Conservation (phyloP, 2,888 invertebrate species). For the Phasia obesa region DNA sequence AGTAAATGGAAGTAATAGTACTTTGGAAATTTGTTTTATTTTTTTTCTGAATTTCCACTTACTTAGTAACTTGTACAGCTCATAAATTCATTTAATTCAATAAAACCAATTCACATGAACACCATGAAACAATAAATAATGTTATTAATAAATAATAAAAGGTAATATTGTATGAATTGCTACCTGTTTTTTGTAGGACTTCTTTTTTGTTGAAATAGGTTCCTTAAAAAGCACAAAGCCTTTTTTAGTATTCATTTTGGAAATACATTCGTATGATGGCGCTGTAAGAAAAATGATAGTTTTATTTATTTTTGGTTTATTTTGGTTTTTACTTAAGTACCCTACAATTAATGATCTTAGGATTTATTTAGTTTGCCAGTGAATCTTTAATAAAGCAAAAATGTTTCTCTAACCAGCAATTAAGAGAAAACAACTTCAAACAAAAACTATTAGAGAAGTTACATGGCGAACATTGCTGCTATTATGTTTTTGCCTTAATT, state of each 20-base stretch:
- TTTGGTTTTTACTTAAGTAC: neutral
- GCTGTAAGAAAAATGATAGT: slow-evolving; percentile 55
- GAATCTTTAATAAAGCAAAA: too few species aligned
- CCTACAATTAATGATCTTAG: slow-evolving; percentile 19
- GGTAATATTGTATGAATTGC: slow-evolving; percentile 76
- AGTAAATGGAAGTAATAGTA: slow-evolving; percentile 58
- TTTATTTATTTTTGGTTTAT: slow-evolving; percentile 18
- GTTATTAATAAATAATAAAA: slow-evolving; percentile 82
- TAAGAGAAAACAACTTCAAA: too few species aligned
- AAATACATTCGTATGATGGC: slow-evolving; percentile 62
- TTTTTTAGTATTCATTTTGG: slow-evolving; percentile 42
- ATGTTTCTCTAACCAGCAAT: too few species aligned
- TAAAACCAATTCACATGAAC: slow-evolving; percentile 78
- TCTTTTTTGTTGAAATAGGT: slow-evolving; percentile 15
- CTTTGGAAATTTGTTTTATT: slow-evolving; percentile 32
- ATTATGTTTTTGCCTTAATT: too few species aligned
- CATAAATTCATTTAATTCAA: slow-evolving; percentile 74
- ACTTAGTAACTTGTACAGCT: slow-evolving; percentile 58
- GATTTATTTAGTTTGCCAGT: too few species aligned
- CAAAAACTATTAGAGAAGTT: too few species aligned
- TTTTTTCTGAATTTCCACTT: slow-evolving; percentile 33
- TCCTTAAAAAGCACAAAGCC: slow-evolving; percentile 36
- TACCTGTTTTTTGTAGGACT: slow-evolving; percentile 72
- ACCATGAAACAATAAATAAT: slow-evolving; percentile 82
- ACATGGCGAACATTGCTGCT: too few species aligned